Conservation (phyloP, 2,888 invertebrate species). For the Acholoe squamosa region DNA sequence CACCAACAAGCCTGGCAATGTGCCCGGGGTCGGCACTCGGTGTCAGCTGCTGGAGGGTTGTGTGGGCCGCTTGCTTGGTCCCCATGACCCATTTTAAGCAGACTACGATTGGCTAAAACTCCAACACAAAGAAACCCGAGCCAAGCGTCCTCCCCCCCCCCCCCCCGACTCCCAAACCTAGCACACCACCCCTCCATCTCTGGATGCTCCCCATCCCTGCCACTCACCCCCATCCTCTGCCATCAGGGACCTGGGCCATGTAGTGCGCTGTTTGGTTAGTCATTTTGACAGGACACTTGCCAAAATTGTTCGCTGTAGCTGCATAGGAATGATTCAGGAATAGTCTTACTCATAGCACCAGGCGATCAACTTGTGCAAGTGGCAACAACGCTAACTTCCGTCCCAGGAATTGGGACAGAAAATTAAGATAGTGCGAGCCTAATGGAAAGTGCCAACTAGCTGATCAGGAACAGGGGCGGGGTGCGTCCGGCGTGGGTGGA, state of each 20-base stretch:
- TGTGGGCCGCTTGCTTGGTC: neutral
- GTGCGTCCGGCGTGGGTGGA: neutral
- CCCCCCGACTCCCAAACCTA: neutral
- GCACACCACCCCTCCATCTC: neutral
- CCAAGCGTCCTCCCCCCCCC: neutral
- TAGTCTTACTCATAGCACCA: slow-evolving; percentile 10
- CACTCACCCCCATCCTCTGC: neutral
- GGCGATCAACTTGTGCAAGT: neutral
- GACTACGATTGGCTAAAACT: slow-evolving; percentile 52
- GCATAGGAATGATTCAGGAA: neutral
- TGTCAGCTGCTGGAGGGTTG: slow-evolving; percentile 25
- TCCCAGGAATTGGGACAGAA: neutral
- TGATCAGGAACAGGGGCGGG: neutral
- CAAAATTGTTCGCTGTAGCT: neutral
- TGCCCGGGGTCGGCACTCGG: slow-evolving; percentile 29
- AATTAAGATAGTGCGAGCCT: neutral
- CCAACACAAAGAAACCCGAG: slow-evolving; percentile 60
- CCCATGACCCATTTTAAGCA: slow-evolving; percentile 47
- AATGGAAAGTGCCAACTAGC: slow-evolving; percentile 16
- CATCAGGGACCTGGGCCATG: neutral
- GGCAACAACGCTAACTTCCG: neutral
- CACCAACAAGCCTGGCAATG: neutral
- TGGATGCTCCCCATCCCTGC: neutral
- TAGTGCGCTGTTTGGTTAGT: slow-evolving; percentile 19
- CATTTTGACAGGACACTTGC: slow-evolving; percentile 24